Base-by-base conservation (phyloP, 2,797 vertebrate species). In the Chrysocyon brachyurus region DNA sequence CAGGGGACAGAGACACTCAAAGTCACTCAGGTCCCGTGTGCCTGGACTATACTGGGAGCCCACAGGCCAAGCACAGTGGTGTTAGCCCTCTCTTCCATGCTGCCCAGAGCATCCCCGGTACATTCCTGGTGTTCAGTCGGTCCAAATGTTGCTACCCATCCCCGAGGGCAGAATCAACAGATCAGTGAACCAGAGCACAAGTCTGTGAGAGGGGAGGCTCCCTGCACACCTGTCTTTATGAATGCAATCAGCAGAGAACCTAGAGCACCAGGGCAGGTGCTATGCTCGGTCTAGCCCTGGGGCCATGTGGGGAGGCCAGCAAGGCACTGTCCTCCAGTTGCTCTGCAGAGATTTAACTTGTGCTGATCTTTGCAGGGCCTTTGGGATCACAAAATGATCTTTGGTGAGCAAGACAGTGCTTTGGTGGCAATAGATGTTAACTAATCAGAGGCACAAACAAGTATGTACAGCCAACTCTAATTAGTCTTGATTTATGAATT, bases 371-470 rank as follows among this genome's bases (percentile, higher is more conserved):
- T 14, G 33, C 86, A 12, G 63, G 70, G 63, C 36, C 82, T 68
- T 57, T 72, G 88, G 66, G 68, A 70, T 90, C 66, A 75, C 54
- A 49, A 61, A 33, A 54, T 28, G 31, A 68, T 64, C 94, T 90
- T 66, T 52, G 49, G 28, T 19, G 85, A 66, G 49, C 36, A 14
- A 33, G 56, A 19, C 7, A 26, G 24, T 24, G 54, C 87, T 82
- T 61, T 46, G 75, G 78, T 81, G 59, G 86, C 52, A 94, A 94
- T 46, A 63, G 88, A 84, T 40, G 84, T 31, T 40, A 78, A 79
- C 6, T 46, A 5, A 61, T 86, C 79, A 59, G 75, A 93, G 61
- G 46, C 66, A 21, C 36, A 11, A 19, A 79, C 75, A 21, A 33
- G 63, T 33, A 22, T 10, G 2, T 2, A 6, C 3, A 2, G 72